Evolutionary conservation across 2,888 invertebrate species (phyloP), one percentile per base, ranked within the genome.

Genomic region (Atrina japonica): DNA sequence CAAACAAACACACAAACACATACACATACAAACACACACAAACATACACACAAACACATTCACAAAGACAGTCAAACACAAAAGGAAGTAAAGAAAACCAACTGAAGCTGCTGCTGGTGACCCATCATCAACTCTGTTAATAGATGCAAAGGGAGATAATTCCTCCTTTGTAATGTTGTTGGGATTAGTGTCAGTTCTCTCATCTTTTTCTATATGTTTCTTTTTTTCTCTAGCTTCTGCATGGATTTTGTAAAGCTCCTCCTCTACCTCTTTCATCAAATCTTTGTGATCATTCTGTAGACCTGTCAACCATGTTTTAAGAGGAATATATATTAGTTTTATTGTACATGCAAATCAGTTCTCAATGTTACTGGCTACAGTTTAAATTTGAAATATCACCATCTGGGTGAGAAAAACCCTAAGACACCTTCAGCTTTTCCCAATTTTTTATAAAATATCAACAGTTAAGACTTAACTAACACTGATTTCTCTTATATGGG

Each of bases 211-310:
- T 47, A 67, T 63, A 27, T 74, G 64, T n/a, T 25, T 64, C 21
- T 80, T 72, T 27, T 69, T 63, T 14, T 70, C 58, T 60, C 86
- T 73, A 0, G 87, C 83, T 27, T 83, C 78, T 3, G 83, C 86
- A 75, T 91, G 91, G 18, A 95, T 92, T 71, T 93, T 93, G 69
- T 94, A 93, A 7, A 97, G 90, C 1, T 94, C 94, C 77, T 92
- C 91, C 88, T 97, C 97, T 80, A 98, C 97, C 87, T 94, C 93
- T 76, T 94, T 93, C 95, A 97, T 96, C 40, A 97, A 70, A 1
- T 92, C 92, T 89, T 95, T 96, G 87, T 96, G 94, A 90, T 98
- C 98, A 91, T 97, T 98, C 91, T 95, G 95, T 23, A 97, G 92
- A 88, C 94, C 96, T 96, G 85, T 25, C 2, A 49, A n/a, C n/a